Evolutionary conservation across 2,888 invertebrate species (phyloP).

Genomic region (Drosophila picticornis): DNA sequence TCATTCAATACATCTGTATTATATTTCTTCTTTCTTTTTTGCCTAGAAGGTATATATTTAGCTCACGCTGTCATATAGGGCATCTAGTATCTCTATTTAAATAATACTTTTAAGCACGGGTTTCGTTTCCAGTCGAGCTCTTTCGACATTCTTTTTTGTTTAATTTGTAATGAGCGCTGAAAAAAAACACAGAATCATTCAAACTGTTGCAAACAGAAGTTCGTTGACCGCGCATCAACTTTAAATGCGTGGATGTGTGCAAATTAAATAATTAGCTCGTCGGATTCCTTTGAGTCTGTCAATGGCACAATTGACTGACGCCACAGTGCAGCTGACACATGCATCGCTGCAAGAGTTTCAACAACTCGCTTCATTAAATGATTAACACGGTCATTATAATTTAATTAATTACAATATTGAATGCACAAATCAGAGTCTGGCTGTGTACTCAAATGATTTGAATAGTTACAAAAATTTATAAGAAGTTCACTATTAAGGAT

Average conservation of each 20-base stretch:
- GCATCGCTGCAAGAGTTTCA: conserved; percentile 42
- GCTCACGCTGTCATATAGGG: not conserved
- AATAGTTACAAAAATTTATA: not conserved
- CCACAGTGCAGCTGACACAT: conserved; percentile 52
- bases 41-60: not conserved
- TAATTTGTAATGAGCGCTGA: not conserved
- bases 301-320: conserved; percentile 44
- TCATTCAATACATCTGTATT: not conserved
- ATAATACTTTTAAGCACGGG: not conserved
- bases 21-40: not conserved
- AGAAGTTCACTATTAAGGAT: not conserved
- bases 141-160: not conserved
- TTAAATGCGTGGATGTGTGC: conserved; percentile 1
- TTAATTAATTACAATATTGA: conserved; percentile 59
- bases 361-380: conserved; percentile 71
- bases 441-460: not conserved
- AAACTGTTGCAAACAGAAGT: conserved; percentile 9
- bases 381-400: conserved; percentile 67
- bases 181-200: conserved; percentile 8
- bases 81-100: not conserved
- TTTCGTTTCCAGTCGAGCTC: not conserved
- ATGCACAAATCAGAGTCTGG: conserved; percentile 28
- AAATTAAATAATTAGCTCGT: conserved; percentile 14
- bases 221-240: conserved; percentile 8
- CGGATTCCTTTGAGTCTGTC: conserved; percentile 45